A percentile compares a stretch with the other conserved stretches of the same genome.
phyloP scores from a whole-genome alignment of 2,113 vertebrate species.

The Sylvicapra grimmia region DNA sequence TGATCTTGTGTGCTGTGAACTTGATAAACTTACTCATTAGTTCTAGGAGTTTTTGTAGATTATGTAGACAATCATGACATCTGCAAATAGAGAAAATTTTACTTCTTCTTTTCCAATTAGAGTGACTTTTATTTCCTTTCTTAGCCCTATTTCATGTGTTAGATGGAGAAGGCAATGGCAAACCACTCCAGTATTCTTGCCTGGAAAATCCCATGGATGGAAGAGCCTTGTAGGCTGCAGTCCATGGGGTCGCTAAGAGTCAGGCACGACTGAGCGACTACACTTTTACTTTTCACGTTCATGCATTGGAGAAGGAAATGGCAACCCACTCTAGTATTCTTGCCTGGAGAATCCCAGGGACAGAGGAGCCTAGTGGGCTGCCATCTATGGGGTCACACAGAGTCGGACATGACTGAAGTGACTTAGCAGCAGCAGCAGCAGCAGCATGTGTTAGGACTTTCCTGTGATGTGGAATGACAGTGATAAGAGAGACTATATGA shows the following conservation, averaged over 20 bases:
- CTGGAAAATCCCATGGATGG: too few relatives aligned
- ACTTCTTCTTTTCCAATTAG: background rate
- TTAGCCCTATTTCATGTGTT: background rate
- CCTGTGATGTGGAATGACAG: background rate
- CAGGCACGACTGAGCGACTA: fast-evolving
- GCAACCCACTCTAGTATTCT: too few relatives aligned
- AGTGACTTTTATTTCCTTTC: background rate
- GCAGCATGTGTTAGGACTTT: background rate
- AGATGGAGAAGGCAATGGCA: background rate
- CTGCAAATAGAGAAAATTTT: background rate
- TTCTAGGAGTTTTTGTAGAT: background rate
- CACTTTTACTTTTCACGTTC: too few relatives aligned
- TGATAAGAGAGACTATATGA: background rate
- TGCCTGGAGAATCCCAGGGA: too few relatives aligned
- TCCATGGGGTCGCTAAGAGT: too few relatives aligned
- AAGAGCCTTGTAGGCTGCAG: too few relatives aligned
- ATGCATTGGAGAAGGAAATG: too few relatives aligned
- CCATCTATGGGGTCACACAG: too few relatives aligned
- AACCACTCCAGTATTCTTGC: too few relatives aligned
- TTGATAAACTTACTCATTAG: background rate
- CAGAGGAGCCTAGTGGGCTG: too few relatives aligned
- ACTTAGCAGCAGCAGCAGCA: too few relatives aligned
- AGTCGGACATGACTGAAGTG: fast-evolving
- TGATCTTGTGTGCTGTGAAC: background rate
- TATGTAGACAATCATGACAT: background rate